Percentiles rank a stretch among this genome's conserved stretches.
Evolutionary conservation across 1,140 invertebrate species (phyloP).

Genomic region (Dendrolimus kikuchii): DNA sequence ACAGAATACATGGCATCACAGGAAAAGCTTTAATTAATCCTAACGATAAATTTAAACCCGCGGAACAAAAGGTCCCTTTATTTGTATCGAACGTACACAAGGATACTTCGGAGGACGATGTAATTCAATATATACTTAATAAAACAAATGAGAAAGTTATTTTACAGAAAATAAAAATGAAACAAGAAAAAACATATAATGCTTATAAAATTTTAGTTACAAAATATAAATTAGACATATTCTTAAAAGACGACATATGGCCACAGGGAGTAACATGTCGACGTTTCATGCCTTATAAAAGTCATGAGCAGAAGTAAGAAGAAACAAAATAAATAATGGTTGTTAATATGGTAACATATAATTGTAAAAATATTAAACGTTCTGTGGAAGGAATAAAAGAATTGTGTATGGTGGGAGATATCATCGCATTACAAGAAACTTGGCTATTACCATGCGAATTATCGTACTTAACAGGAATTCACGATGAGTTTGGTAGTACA

Average conservation of each 20-base stretch:
- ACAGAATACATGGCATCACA: conserved; percentile 3
- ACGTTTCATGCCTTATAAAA: conserved; percentile 7
- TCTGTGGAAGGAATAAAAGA: not conserved
- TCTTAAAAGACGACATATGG: conserved; percentile 17
- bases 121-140: conserved; percentile 6
- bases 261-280: conserved; percentile 13
- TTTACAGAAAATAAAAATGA: conserved; percentile 11
- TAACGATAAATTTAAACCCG: conserved; percentile 9
- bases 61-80: conserved; percentile 10
- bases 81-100: conserved; percentile 11
- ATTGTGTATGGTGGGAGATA: not conserved
- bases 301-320: not conserved
- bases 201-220: conserved; percentile 13
- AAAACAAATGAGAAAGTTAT: conserved; percentile 10
- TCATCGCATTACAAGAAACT: conserved; percentile 5
- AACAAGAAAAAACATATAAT: conserved; percentile 9
- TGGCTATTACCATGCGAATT: conserved; percentile 3
- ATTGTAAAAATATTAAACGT: conserved; percentile 3
- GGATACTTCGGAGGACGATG: conserved; percentile 1
- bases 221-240: conserved; percentile 10
- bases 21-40: conserved; percentile 3
- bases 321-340: not conserved
- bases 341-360: conserved; percentile 1
- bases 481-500: conserved; percentile 2
- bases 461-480: not conserved